Evolutionary conservation across 2,113 vertebrate species (phyloP), one percentile per base, ranked within the genome.

Genomic region (Pteronura brasiliensis): DNA sequence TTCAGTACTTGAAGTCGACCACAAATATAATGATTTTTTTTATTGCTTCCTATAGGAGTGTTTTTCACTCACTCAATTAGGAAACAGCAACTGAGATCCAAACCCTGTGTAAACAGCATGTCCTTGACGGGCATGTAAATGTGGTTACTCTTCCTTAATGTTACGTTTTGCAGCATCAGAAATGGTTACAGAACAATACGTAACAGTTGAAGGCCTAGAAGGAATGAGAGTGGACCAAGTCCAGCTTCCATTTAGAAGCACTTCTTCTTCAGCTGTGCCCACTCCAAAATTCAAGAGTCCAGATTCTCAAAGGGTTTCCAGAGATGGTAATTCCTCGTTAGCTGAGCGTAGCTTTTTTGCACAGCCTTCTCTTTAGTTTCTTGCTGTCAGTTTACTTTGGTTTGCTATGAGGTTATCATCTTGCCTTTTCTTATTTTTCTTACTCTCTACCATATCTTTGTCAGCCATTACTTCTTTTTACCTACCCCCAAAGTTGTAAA

Each of bases 51-150:
- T 65, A 65, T 65, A 29, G 31, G 21, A 71, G 17, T 89, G 34
- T 67, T 93, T 96, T 86, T 93, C 72, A n/a, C n/a, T n/a, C 91
- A 27, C 44, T 91, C 47, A 90, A 31, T 90, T 94, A 88, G 42
- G 77, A 90, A 80, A 84, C 82, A 49, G 21, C 77, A 77, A 82
- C 17, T 97, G 47, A n/a, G 52, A 91, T 88, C 21, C 36, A 83
- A 82, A 91, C 55, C n/a, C 29, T 59, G 18, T 55, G 15, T 74
- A 82, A 89, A 79, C 31, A 88, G 52, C 47, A 12, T 47, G 31
- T 83, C 65, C 71, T 97, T 76, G 86, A 47, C 44, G 13, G 31
- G 52, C 49, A 23, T 20, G 34, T 47, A 79, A 11, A 72, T 49
- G 57, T 81, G 67, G 14, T 23, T 72, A 25, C 12, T 29, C 21